Evolutionary conservation across 2,113 vertebrate species (phyloP), one percentile per base, ranked within the genome.

Genomic region (Corythornis madagascariensis): DNA sequence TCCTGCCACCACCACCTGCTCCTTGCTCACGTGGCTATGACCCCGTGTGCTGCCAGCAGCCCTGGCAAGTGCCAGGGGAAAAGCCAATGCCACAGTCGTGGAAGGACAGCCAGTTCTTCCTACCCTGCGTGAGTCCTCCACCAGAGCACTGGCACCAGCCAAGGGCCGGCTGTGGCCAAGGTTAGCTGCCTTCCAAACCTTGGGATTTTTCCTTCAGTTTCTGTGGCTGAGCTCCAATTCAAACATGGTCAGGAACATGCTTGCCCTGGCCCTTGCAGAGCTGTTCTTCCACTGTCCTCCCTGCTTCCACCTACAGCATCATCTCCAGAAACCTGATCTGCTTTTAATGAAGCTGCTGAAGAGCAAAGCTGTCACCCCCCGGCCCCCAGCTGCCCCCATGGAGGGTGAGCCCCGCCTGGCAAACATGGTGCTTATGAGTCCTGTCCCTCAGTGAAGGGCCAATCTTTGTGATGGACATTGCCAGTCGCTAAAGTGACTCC

Each of bases 1-100:
- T 70, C 71, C 50, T 82, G 92, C 79, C 86, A 88, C 17, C 2
- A 15, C 92, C 94, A 93, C 94, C 90, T 95, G 94, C 90, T 91
- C 70, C 38, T 29, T 0, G 4, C 60, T 86, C 89, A 81, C 35
- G 9, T 79, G 64, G 52, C 87, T 33, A 42, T 3, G 3, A 21
- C 16, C 5, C 1, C 4, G 11, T 31, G 50, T 9, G 16, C 61
- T 66, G 45, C 47, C 66, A 13, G 1, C 6, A 8, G 53, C 50
- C 56, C 19, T 3, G 2, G 21, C 1, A 2, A 7, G 50, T 25
- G 66, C 6, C 5, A 64, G 60, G 71, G 33, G 6, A 12, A 5
- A 67, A 38, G 56, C 61, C 60, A 63, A 56, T 0, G 2, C 79
- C 47, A 19, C 0, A 0, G 57, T 15, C 2, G 4, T 10, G 6